Base-by-base conservation (phyloP, 2,113 vertebrate species). In the Aramus guarauna region DNA sequence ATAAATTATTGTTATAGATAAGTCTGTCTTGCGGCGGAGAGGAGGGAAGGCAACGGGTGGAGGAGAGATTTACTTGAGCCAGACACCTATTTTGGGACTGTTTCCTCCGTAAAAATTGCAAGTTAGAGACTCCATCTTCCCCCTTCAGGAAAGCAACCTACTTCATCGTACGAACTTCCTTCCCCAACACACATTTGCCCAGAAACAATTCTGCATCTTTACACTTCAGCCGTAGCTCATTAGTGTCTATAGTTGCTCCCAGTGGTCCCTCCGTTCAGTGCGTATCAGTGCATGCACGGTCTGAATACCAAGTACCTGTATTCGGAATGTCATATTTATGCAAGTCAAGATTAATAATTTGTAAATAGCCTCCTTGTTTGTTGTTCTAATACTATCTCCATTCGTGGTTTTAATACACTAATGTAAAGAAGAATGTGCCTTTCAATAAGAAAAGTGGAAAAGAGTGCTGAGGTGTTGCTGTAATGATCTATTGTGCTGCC, bases 211-310 rank as follows among this genome's bases (percentile, higher is more conserved):
- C 73, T 91, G 83, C 73, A 50, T 85, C 89, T 87, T 75, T 64
- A 5, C 73, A 66, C 74, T 63, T 95, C 8, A 53, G 62, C 84
- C 41, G 39, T 58, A 87, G 88, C 92, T 95, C 86, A 73, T 95
- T 96, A 95, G 80, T 92, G 92, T 45, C 95, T 89, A 3, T 21
- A 60, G 94, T 22, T 84, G 75, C 58, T 94, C 92, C 91, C 92
- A 82, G 43, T 18, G 88, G 80, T 92, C 79, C 41, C 59, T 77
- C 37, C 3, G 2, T 58, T 85, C 94, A 60, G 48, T 48, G 72
- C 83, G 24, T 43, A 63, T 47, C 66, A 75, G 39, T 19, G n/a
- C n/a, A 26, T 6, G 48, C 81, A 39, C 64, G 48, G 52, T 52
- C 69, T 81, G 94, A 68, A 94, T 95, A 96, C 62, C 90, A 97